These are phyloP conservation scores for Coenonympha arcania DNA, from an alignment of 2,888 invertebrate genomes.

Conservation along the genomic window DNA sequence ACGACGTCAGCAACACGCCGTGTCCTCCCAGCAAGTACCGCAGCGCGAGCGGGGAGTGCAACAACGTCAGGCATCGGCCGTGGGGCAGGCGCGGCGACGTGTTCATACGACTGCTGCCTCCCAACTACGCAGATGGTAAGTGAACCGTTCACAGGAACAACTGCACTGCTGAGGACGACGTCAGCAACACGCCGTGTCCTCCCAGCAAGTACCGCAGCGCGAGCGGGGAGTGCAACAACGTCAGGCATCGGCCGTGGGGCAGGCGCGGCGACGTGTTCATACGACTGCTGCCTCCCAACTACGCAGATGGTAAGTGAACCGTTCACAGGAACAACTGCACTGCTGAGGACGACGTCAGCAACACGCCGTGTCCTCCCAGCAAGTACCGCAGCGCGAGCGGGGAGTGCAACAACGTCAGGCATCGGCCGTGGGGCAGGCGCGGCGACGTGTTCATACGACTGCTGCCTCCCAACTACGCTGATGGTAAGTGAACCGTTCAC, in stretches of 20 bases:
- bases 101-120: conserved; percentile 80
- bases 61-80: conserved; percentile 87
- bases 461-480: conserved; percentile 81
- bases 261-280: conserved; percentile 84
- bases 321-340: conserved; percentile 58
- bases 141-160: conserved; percentile 44
- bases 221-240: conserved; percentile 91
- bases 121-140: conserved; percentile 84
- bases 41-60: conserved; percentile 87
- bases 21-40: conserved; percentile 90
- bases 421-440: conserved; percentile 86
- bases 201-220: conserved; percentile 87
- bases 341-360: conserved; percentile 56
- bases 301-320: conserved; percentile 79
- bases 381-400: conserved; percentile 87
- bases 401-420: conserved; percentile 90
- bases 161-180: conserved; percentile 55
- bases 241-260: conserved; percentile 88
- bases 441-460: conserved; percentile 84
- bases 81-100: conserved; percentile 88
- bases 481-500: conserved; percentile 75
- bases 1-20: conserved; percentile 68
- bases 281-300: conserved; percentile 80
- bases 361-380: conserved; percentile 83
- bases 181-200: conserved; percentile 78